Percentiles rank a stretch among this genome's conserved stretches.
Conservation (phyloP, 2,797 vertebrate species). For the Gephyroberyx darwinii region DNA sequence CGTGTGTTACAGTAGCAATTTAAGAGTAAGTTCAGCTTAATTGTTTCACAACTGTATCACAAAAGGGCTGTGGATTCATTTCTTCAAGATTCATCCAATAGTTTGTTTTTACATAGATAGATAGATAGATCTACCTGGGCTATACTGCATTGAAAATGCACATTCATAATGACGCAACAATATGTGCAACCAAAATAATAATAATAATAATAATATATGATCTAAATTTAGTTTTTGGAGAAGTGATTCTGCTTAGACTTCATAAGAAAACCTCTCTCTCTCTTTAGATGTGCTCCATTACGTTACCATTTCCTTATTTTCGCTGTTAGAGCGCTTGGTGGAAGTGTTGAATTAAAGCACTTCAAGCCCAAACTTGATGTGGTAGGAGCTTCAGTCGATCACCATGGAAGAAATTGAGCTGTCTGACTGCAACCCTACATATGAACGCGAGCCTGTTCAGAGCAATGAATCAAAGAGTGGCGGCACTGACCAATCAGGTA, state of each 20-base stretch:
- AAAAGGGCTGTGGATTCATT: too few species aligned
- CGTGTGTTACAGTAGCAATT: not conserved
- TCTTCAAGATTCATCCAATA: too few species aligned
- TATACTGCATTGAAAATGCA: too few species aligned
- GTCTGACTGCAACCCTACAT: not conserved
- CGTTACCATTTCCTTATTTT: constrained; percentile 14
- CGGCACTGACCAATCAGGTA: constrained; percentile 39
- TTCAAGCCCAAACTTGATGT: not conserved
- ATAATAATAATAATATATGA: not conserved
- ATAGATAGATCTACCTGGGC: too few species aligned
- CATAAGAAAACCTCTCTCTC: not conserved
- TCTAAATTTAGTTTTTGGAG: not conserved
- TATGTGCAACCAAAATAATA: too few species aligned
- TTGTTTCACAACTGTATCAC: not conserved
- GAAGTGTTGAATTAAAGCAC: not conserved
- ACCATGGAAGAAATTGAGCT: constrained; percentile 54
- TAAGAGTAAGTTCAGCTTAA: not conserved
- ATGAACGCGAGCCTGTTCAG: accelerated
- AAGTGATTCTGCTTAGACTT: not conserved
- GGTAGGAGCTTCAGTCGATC: not conserved
- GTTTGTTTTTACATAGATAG: too few species aligned
- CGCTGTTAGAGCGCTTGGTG: accelerated
- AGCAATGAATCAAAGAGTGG: not conserved
- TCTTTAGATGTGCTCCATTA: not conserved
- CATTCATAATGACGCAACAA: too few species aligned